phyloP scores from a whole-genome alignment of 2,113 vertebrate species.

The Setophaga petechia region DNA sequence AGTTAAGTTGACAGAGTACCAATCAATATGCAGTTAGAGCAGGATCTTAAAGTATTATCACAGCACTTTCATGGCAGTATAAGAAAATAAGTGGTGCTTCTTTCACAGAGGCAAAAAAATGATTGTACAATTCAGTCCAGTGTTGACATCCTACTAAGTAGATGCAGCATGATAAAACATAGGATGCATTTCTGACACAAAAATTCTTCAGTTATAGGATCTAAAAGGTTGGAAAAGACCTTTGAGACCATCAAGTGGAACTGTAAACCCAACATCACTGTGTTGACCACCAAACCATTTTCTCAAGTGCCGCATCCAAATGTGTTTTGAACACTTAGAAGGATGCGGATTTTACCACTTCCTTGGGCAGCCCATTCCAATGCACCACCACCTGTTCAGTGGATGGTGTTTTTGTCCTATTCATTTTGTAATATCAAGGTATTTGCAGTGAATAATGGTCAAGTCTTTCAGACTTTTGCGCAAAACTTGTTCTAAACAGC shows the following conservation, averaged over 20 bases:
- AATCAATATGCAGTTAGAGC: background rate
- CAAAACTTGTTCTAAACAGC: background rate
- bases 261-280: too few species aligned
- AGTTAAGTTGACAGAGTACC: background rate
- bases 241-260: background rate
- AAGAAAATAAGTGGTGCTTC: background rate
- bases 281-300: background rate
- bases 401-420: background rate
- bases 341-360: background rate
- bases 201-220: background rate
- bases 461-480: background rate
- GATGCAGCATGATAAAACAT: background rate
- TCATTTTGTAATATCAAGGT: background rate
- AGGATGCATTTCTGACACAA: background rate
- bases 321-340: background rate
- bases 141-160: background rate
- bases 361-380: background rate
- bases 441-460: background rate
- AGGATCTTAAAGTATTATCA: background rate
- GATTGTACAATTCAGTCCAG: background rate
- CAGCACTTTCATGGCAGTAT: background rate
- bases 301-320: background rate
- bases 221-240: background rate
- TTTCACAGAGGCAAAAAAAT: background rate
- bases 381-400: background rate